These are phyloP conservation scores for Polyommatus icarus DNA, from an alignment of 2,888 invertebrate species.

Conservation along the genomic window DNA sequence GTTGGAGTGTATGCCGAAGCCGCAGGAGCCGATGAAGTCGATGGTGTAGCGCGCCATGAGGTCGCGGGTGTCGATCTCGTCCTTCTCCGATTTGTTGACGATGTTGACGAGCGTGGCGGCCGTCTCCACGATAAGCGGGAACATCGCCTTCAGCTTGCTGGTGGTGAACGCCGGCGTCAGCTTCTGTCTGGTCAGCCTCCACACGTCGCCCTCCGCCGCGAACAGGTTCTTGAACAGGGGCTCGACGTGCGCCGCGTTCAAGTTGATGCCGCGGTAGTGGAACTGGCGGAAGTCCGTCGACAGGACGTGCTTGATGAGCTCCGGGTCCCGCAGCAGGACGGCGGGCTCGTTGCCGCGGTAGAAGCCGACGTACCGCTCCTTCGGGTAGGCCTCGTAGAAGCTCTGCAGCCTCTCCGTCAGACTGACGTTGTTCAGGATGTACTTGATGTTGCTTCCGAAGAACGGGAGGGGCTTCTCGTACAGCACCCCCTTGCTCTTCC, in stretches of 20 bases:
- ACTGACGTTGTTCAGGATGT: slow-evolving; percentile 40
- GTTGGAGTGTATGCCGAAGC: slow-evolving; percentile 51
- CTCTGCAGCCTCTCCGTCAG: slow-evolving; percentile 42
- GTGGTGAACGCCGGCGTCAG: slow-evolving; percentile 52
- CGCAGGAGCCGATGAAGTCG: slow-evolving; percentile 52
- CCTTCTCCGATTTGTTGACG: slow-evolving; percentile 42
- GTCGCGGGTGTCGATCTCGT: slow-evolving; percentile 48
- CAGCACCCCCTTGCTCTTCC: slow-evolving; percentile 41
- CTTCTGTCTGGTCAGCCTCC: slow-evolving; percentile 52
- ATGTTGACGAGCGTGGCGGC: slow-evolving; percentile 45
- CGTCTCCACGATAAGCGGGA: slow-evolving; percentile 49
- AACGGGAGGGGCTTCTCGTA: slow-evolving; percentile 45
- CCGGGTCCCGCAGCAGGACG: slow-evolving; percentile 48
- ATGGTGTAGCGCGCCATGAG: slow-evolving; percentile 52
- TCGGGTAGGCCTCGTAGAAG: slow-evolving; percentile 44
- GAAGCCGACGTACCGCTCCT: slow-evolving; percentile 50
- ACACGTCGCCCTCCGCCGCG: slow-evolving; percentile 50
- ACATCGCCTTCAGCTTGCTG: slow-evolving; percentile 51
- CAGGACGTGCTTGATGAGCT: slow-evolving; percentile 48
- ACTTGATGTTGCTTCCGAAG: slow-evolving; percentile 44
- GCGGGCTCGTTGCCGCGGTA: slow-evolving; percentile 45
- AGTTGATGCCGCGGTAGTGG: slow-evolving; percentile 45
- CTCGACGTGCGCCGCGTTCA: slow-evolving; percentile 43
- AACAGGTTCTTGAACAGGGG: slow-evolving; percentile 50
- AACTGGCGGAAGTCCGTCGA: slow-evolving; percentile 48